Conservation (phyloP, 23 tunicate genomes). For the Corella eumyota region DNA sequence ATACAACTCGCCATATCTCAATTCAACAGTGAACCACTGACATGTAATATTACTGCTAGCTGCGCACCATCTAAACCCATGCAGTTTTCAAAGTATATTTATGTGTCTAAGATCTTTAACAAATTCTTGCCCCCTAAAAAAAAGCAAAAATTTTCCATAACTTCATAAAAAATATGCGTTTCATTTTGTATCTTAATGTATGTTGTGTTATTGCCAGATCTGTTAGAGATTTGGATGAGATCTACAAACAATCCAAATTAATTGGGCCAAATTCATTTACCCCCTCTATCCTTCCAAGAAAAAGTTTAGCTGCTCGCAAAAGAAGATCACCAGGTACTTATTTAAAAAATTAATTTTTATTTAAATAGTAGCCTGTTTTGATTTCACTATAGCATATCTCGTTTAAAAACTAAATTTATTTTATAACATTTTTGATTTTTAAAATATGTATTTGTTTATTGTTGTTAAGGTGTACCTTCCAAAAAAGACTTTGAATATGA, state of each 20-base stretch:
- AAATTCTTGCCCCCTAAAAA: no score
- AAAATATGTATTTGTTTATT: no score
- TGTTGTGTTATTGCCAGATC: slow-evolving; percentile 16
- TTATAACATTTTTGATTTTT: no score
- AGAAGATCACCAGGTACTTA: slow-evolving; percentile 2
- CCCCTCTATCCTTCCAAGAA: slow-evolving; percentile 54
- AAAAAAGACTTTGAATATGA: slow-evolving; percentile 26
- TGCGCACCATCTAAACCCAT: slow-evolving; percentile 28
- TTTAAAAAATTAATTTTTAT: background rate
- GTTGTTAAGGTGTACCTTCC: no score
- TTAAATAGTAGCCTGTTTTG: background rate
- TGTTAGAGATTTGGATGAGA: slow-evolving; percentile 61
- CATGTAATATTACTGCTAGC: slow-evolving; percentile 59
- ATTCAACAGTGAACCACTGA: slow-evolving; percentile 56
- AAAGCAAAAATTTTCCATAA: no score
- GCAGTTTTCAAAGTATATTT: slow-evolving; percentile 1
- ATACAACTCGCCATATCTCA: slow-evolving; percentile 71
- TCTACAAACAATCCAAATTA: slow-evolving; percentile 46
- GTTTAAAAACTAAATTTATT: no score
- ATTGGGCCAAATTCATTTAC: slow-evolving; percentile 60
- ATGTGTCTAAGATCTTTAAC: background rate
- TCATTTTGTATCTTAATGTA: background rate
- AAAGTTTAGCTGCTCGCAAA: slow-evolving; percentile 2
- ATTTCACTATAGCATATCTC: no score
- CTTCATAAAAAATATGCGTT: background rate